Evolutionary conservation across 1,140 invertebrate species (phyloP).

Genomic region (Tetraneura akinire): DNA sequence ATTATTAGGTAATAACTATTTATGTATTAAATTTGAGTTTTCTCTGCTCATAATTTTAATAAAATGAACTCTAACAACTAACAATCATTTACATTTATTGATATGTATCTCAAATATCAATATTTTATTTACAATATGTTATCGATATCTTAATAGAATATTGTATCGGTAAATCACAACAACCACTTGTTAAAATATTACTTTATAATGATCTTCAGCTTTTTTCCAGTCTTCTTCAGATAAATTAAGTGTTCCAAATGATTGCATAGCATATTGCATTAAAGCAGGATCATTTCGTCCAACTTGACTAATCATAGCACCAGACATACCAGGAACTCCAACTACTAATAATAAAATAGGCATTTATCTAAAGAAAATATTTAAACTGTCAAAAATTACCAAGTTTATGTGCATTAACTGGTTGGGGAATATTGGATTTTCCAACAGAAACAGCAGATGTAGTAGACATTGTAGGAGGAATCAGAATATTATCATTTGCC

Average conservation of each 20-base stretch:
- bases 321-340: slow-evolving; percentile 54
- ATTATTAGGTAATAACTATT: no score
- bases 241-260: slow-evolving; percentile 81
- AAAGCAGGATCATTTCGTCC: slow-evolving; percentile 77
- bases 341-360: slow-evolving; percentile 8
- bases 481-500: slow-evolving; percentile 53
- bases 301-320: slow-evolving; percentile 69
- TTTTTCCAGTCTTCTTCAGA: slow-evolving; percentile 91
- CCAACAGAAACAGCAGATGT: neutral
- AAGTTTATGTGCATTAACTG: slow-evolving; percentile 32
- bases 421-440: slow-evolving; percentile 12
- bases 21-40: no score
- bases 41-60: no score
- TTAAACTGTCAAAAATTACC: slow-evolving; percentile 21
- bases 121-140: no score
- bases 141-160: no score
- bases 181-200: no score
- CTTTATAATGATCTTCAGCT: slow-evolving; percentile 89
- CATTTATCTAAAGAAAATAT: neutral
- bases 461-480: neutral
- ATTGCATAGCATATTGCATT: slow-evolving; percentile 79
- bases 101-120: no score
- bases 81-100: no score
- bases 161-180: no score
- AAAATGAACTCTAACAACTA: no score